Conservation (phyloP, 2,113 vertebrate species). For the Lanius ludovicianus region DNA sequence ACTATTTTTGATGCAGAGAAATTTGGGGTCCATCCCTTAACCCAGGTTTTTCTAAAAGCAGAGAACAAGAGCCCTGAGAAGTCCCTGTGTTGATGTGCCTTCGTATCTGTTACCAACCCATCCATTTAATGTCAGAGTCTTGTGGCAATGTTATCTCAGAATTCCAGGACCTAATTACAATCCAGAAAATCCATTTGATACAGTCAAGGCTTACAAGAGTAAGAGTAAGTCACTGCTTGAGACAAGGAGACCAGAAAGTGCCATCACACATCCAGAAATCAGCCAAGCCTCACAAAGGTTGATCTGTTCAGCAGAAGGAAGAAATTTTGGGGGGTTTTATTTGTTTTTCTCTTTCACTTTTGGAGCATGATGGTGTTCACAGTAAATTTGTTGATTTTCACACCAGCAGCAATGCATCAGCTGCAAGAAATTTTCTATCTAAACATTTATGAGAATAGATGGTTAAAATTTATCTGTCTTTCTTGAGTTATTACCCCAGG, state of each 20-base stretch:
- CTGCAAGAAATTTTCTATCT: neutral
- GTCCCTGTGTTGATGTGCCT: neutral
- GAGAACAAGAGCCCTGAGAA: neutral
- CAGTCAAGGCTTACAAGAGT: neutral
- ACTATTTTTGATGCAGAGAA: neutral
- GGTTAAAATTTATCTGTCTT: neutral
- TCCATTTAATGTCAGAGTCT: neutral
- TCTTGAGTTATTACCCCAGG: neutral
- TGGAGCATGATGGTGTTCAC: fast-evolving
- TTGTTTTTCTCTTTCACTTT: neutral
- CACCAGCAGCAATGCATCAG: neutral
- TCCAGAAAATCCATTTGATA: neutral
- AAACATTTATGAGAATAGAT: neutral
- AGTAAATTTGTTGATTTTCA: neutral
- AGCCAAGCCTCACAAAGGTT: neutral
- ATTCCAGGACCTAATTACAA: neutral
- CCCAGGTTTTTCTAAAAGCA: neutral
- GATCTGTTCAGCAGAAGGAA: neutral
- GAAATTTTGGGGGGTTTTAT: neutral
- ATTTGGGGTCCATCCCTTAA: neutral
- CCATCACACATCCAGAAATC: neutral
- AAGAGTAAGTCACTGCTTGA: neutral
- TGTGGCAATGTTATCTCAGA: neutral
- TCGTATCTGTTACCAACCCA: neutral
- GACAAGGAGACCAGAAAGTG: neutral